phyloP scores from a whole-genome alignment of 2,797 vertebrate genomes.

The Enoplosus armatus region DNA sequence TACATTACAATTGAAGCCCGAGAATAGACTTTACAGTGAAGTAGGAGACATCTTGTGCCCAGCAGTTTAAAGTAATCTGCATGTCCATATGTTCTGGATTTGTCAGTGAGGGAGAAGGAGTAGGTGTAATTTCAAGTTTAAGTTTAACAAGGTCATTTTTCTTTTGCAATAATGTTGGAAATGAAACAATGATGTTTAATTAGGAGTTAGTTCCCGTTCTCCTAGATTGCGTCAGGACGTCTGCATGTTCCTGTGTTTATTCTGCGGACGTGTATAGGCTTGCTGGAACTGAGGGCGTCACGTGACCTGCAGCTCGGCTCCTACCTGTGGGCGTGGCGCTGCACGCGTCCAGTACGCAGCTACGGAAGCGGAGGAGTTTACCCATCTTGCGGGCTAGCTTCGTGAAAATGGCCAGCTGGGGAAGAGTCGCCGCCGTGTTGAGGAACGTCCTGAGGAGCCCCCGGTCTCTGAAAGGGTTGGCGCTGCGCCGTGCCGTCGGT shows the following conservation, averaged over 20 bases:
- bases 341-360: background rate
- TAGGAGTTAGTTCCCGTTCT: background rate
- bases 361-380: conserved; percentile 47
- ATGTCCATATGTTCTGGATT: background rate
- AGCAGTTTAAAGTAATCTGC: too few species aligned
- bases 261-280: background rate
- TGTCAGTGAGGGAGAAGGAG: background rate
- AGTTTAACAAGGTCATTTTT: background rate
- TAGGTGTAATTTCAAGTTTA: background rate
- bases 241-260: too few species aligned
- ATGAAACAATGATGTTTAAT: too few species aligned
- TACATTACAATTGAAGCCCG: too few species aligned
- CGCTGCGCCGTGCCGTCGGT: conserved; percentile 46
- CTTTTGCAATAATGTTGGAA: background rate
- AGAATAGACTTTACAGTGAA: background rate
- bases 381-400: background rate
- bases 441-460: conserved; percentile 52
- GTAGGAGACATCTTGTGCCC: too few species aligned
- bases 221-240: background rate
- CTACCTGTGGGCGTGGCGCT: background rate
- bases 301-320: background rate
- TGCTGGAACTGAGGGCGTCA: background rate
- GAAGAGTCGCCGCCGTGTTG: conserved; percentile 56
- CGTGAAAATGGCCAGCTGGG: conserved; percentile 82
- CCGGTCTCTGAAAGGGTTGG: conserved; percentile 5